A percentile compares a stretch with the other conserved stretches of the same genome.
phyloP scores from a whole-genome alignment of 2,888 invertebrate species.

The Drosophila robusta region DNA sequence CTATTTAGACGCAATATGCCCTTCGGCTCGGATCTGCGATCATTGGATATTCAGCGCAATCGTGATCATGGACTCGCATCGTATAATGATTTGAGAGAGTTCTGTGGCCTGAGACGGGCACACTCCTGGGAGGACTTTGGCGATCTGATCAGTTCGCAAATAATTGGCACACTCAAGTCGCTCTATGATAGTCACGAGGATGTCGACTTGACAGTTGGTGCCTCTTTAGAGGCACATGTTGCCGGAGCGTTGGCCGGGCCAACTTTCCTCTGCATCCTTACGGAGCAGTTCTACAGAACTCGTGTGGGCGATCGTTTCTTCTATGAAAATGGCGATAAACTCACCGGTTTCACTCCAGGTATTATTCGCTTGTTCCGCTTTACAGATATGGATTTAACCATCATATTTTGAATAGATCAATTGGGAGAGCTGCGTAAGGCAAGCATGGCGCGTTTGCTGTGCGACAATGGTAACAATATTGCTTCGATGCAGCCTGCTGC shows the following conservation, averaged over 20 bases:
- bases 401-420: constrained; percentile 86
- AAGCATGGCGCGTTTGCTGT: constrained; percentile 91
- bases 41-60: constrained; percentile 93
- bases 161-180: constrained; percentile 88
- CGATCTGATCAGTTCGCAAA: constrained; percentile 88
- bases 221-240: constrained; percentile 91
- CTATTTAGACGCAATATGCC: constrained; percentile 89
- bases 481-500: constrained; percentile 89
- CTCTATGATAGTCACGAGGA: constrained; percentile 91
- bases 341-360: constrained; percentile 88
- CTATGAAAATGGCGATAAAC: constrained; percentile 90
- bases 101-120: constrained; percentile 90
- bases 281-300: constrained; percentile 94
- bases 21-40: constrained; percentile 92
- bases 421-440: constrained; percentile 91
- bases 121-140: constrained; percentile 89
- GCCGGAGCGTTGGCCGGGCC: constrained; percentile 93
- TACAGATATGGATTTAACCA: background rate
- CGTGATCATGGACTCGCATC: constrained; percentile 94
- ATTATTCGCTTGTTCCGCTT: background rate
- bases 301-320: constrained; percentile 95
- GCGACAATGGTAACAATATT: constrained; percentile 91
- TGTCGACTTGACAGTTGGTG: constrained; percentile 94
- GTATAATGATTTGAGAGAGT: constrained; percentile 91
- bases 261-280: constrained; percentile 94